Conservation (phyloP, 2,113 vertebrate species). For the Lonchura striata region DNA sequence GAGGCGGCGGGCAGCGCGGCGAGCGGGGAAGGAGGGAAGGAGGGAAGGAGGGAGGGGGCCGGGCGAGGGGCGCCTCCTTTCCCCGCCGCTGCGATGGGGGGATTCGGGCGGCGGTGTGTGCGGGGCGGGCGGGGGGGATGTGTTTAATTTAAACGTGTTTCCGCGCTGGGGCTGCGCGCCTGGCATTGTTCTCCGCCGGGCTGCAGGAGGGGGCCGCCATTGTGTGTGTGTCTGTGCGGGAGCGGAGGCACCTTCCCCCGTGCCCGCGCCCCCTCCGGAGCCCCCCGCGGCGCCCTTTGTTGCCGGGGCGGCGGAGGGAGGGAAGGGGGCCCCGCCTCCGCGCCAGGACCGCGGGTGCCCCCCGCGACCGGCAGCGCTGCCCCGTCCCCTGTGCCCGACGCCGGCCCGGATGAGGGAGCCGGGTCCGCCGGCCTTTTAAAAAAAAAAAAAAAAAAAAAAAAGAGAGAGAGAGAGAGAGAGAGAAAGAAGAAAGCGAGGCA, state of each 20-base stretch:
- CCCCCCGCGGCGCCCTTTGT: neutral
- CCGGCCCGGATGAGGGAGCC: conserved; percentile 11
- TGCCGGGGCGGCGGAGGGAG: neutral
- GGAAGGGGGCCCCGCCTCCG: neutral
- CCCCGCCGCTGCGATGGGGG: too few relatives aligned
- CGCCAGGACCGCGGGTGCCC: neutral
- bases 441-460: too few relatives aligned
- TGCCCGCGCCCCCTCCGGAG: neutral
- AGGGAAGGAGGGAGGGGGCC: too few relatives aligned
- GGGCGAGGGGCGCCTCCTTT: too few relatives aligned
- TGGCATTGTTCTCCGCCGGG: neutral
- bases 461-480: rapidly evolving
- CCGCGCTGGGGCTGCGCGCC: neutral
- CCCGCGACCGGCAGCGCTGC: neutral
- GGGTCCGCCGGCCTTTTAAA: neutral
- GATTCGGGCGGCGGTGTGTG: too few relatives aligned
- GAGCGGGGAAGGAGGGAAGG: too few relatives aligned
- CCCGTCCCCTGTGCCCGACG: neutral
- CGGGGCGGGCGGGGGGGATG: neutral
- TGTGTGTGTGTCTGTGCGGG: neutral
- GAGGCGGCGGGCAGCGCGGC: too few relatives aligned
- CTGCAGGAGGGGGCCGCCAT: neutral
- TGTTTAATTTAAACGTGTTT: neutral
- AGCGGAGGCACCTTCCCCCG: neutral
- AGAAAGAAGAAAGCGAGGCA: neutral